phyloP scores from a whole-genome alignment of 2,888 invertebrate species.

The Pollenia amentaria region DNA sequence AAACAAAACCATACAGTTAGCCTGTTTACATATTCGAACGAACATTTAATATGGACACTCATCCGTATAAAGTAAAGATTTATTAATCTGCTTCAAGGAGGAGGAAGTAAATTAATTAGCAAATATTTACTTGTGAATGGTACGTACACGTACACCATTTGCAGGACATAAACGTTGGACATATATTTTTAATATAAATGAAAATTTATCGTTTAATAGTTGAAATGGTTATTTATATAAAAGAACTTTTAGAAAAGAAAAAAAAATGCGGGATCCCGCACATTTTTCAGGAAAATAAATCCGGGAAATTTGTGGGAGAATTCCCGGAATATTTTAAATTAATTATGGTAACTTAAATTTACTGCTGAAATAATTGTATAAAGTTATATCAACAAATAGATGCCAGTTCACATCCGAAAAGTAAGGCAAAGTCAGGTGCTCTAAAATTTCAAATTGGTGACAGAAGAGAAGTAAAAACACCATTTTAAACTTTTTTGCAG shows the following conservation, averaged over 20 bases:
- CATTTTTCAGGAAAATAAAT: too few species aligned
- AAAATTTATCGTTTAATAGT: neutral
- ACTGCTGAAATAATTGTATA: too few species aligned
- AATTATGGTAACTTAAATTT: too few species aligned
- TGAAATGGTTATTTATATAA: slow-evolving; percentile 2
- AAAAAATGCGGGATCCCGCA: too few species aligned
- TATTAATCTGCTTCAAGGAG: slow-evolving; percentile 74
- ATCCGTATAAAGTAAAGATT: slow-evolving; percentile 49
- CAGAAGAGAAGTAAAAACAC: too few species aligned
- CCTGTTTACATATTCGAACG: neutral
- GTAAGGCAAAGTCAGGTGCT: too few species aligned
- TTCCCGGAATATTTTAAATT: neutral
- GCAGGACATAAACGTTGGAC: too few species aligned
- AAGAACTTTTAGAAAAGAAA: too few species aligned
- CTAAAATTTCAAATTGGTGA: too few species aligned
- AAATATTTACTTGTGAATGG: slow-evolving; percentile 76
- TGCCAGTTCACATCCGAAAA: too few species aligned
- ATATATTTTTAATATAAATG: neutral
- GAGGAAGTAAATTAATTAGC: slow-evolving; percentile 82
- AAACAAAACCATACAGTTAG: neutral
- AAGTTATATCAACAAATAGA: too few species aligned
- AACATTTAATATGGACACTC: neutral
- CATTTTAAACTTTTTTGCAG: too few species aligned
- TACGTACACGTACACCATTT: slow-evolving; percentile 28
- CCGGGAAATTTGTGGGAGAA: neutral